phyloP scores from a whole-genome alignment of 2,888 invertebrate species.

The Drosophila melanosoma region DNA sequence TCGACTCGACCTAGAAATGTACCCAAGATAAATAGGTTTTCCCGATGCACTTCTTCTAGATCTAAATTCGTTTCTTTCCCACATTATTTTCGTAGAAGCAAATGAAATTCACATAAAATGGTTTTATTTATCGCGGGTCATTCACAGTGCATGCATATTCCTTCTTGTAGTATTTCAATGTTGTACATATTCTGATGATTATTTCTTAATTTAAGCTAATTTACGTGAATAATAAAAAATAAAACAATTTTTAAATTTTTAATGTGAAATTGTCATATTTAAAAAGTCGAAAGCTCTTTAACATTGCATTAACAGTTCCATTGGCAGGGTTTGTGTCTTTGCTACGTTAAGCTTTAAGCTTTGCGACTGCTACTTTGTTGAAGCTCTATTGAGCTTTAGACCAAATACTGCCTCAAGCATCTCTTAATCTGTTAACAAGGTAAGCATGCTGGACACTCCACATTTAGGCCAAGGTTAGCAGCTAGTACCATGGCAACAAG shows the following conservation, averaged over 20 bases:
- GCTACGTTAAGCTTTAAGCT: conserved; percentile 27
- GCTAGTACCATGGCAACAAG: conserved; percentile 37
- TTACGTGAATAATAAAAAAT: conserved; percentile 70
- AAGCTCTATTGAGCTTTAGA: conserved; percentile 21
- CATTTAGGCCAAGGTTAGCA: conserved; percentile 72
- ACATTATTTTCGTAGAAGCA: conserved; percentile 19
- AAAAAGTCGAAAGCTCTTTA: background rate
- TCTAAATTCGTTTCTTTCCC: conserved; percentile 8
- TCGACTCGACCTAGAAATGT: conserved; percentile 65
- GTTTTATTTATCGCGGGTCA: conserved; percentile 51
- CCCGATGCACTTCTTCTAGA: conserved; percentile 14
- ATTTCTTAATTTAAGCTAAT: conserved; percentile 73
- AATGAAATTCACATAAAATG: conserved; percentile 16
- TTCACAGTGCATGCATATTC: conserved; percentile 58
- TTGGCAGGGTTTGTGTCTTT: conserved; percentile 36
- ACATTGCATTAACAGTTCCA: conserved; percentile 10
- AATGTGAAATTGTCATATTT: conserved; percentile 5
- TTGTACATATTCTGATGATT: conserved; percentile 78
- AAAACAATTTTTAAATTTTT: conserved; percentile 27
- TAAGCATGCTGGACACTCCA: conserved; percentile 23
- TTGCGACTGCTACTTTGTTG: background rate
- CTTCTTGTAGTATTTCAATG: conserved; percentile 73
- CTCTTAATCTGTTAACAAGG: conserved; percentile 8
- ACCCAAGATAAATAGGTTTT: conserved; percentile 20
- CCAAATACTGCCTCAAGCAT: conserved; percentile 16